Evolutionary conservation across 2,888 invertebrate species (phyloP), one percentile per base, ranked within the genome.

Genomic region (Melieria picta): DNA sequence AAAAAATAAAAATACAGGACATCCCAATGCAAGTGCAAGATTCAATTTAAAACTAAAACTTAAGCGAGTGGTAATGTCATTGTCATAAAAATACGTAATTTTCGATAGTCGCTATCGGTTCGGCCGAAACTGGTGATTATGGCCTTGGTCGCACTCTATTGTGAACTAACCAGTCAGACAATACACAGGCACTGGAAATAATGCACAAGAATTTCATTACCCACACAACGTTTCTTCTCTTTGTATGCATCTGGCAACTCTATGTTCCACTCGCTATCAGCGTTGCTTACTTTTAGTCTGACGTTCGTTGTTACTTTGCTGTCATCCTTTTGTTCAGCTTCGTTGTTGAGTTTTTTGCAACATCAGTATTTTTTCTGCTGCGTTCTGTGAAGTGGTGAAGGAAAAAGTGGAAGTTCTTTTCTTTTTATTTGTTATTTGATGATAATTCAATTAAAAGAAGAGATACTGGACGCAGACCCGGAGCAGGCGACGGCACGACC

Each of bases 361-460:
- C 47, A 50, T 50, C 57, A 71, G 64, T 73, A 66, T 73, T 70
- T 66, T 65, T 67, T 67, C 70, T 67, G 66, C 62, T 67, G 69
- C 66, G 69, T 69, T 72, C 58, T 70, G 60, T 61, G 45, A 64
- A 57, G 63, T 64, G 11, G 57, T 63, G 64, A 73, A 30, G 30
- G 2, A 30, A 69, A 69, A 65, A 64, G 16, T 50, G 68, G 56
- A 71, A 56, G 56, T 43, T 46, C 62, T 68, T 73, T 73, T 64
- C 65, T 70, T 58, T 73, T 70, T 65, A 48, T 65, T 65, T 65
- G 52, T 65, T 65, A 65, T 65, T 65, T 60, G 60, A 43, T 73
- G 70, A 73, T 73, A 73, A 73, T 73, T 73, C 61, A 73, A 67
- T 73, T 67, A 71, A 71, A 70, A 58, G 52, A 67, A 45, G 50